phyloP scores from a whole-genome alignment of 2,888 invertebrate species.

The Chymomyza procnemis region DNA sequence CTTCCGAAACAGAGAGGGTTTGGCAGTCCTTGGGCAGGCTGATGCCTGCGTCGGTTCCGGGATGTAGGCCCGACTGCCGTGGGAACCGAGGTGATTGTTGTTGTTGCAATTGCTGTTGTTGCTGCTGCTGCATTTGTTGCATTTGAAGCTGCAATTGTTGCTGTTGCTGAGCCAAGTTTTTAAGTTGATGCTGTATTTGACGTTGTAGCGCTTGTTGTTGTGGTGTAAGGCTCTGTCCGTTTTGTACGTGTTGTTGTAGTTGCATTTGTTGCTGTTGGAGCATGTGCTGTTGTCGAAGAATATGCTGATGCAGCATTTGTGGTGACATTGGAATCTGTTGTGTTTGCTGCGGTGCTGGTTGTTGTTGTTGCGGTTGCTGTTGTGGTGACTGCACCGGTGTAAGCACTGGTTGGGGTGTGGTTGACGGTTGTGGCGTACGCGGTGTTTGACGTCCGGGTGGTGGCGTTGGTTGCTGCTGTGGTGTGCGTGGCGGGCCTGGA shows the following conservation, averaged over 20 bases:
- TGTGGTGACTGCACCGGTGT: conserved; percentile 66
- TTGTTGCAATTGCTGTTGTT: conserved; percentile 78
- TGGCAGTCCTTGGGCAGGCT: no score
- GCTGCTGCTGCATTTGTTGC: conserved; percentile 71
- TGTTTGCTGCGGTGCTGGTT: conserved; percentile 52
- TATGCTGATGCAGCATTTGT: conserved; percentile 64
- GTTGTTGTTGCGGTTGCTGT: conserved; percentile 53
- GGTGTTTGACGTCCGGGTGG: conserved; percentile 68
- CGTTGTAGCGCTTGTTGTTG: conserved; percentile 79
- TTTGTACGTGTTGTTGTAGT: conserved; percentile 74
- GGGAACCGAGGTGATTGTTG: conserved; percentile 74
- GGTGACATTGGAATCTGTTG: conserved; percentile 73
- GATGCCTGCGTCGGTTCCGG: no score
- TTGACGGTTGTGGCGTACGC: conserved; percentile 69
- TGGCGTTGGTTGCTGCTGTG: conserved; percentile 34
- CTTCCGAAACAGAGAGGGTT: no score
- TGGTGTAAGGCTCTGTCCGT: conserved; percentile 72
- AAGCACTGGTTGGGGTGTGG: conserved; percentile 70
- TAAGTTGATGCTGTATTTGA: conserved; percentile 81
- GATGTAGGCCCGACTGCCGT: no score
- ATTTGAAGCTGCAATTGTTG: conserved; percentile 77
- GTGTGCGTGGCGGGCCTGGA: conserved; percentile 66
- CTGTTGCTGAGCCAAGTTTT: conserved; percentile 76
- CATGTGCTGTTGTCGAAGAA: conserved; percentile 61
- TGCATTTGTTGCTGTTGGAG: conserved; percentile 65